A percentile compares a stretch with the other conserved stretches of the same genome.
phyloP scores from a whole-genome alignment of 2,113 vertebrate genomes.

The Charina bottae region DNA sequence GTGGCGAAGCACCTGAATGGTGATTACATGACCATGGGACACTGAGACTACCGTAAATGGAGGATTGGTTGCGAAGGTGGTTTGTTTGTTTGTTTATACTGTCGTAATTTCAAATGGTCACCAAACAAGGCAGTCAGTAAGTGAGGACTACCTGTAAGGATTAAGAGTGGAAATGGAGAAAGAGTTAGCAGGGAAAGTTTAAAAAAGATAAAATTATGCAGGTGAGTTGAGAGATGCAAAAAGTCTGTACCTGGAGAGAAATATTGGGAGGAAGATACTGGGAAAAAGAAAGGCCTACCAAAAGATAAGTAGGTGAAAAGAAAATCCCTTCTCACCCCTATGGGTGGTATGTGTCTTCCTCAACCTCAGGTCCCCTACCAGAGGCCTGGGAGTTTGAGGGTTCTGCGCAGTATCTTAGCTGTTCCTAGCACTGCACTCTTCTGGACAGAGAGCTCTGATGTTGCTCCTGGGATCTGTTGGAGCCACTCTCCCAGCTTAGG shows the following conservation, averaged over 20 bases:
- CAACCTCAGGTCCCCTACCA: too few species aligned
- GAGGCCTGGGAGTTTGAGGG: too few species aligned
- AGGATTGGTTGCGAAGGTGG: neutral
- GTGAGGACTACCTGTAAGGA: neutral
- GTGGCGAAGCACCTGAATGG: neutral
- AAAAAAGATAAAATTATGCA: neutral
- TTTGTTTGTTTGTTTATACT: neutral
- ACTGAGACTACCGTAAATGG: neutral
- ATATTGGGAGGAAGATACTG: neutral
- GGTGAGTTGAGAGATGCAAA: neutral
- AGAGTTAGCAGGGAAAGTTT: neutral
- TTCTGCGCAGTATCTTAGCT: too few species aligned
- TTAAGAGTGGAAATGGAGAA: neutral
- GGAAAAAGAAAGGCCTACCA: neutral
- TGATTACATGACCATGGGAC: neutral
- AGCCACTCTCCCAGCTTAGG: too few species aligned
- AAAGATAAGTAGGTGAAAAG: too few species aligned
- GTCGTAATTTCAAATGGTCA: neutral
- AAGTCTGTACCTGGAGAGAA: neutral
- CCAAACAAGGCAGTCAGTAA: neutral
- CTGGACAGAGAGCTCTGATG: too few species aligned
- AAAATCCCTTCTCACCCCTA: too few species aligned
- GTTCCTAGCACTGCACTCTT: too few species aligned
- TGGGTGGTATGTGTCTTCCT: too few species aligned
- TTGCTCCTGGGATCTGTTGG: too few species aligned